Conservation (phyloP, 2,797 vertebrate species). For the Hemitrygon akajei region DNA sequence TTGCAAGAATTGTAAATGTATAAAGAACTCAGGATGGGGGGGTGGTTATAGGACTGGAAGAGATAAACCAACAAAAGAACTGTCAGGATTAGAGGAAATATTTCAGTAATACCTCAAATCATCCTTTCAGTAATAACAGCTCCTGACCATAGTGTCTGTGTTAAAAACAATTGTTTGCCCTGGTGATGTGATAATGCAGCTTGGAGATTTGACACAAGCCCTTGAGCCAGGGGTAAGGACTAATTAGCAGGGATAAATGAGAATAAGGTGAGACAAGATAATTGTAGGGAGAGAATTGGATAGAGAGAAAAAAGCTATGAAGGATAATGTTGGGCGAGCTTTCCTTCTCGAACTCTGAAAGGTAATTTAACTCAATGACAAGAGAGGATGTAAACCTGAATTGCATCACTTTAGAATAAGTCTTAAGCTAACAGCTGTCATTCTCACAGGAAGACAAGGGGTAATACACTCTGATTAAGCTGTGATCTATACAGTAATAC, state of each 20-base stretch:
- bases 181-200: neutral
- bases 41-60: neutral
- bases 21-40: neutral
- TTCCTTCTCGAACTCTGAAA: neutral
- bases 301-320: neutral
- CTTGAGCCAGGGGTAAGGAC: neutral
- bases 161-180: neutral
- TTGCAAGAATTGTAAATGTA: neutral
- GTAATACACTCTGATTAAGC: neutral
- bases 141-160: neutral
- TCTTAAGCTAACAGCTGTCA: neutral
- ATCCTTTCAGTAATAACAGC: neutral
- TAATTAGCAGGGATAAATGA: neutral
- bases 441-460: neutral
- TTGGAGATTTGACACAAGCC: neutral
- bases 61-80: neutral
- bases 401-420: neutral
- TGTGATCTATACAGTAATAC: neutral
- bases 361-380: neutral
- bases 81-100: neutral
- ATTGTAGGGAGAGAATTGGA: neutral
- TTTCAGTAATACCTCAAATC: neutral
- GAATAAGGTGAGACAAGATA: neutral
- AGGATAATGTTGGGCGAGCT: neutral
- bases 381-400: neutral